These are phyloP conservation scores for Pteropus alecto DNA, from an alignment of 2,113 vertebrate species.

Conservation along the genomic window DNA sequence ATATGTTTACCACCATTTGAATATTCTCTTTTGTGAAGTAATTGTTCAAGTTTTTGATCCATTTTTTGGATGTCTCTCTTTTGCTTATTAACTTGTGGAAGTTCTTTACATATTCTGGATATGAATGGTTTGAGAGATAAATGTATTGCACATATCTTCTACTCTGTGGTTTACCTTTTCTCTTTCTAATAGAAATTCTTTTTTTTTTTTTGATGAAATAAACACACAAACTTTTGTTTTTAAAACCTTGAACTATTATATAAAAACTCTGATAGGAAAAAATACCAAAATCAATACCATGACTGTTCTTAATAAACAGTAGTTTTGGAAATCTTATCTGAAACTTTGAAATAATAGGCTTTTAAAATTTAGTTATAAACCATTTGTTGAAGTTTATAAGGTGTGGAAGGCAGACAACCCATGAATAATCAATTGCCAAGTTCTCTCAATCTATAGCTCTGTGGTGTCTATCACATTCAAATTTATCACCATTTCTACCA, in stretches of 20 bases:
- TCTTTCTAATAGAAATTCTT: not conserved
- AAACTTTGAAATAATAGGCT: not conserved
- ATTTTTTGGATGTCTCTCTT: not conserved
- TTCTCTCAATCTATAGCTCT: not conserved
- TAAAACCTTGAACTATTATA: not conserved
- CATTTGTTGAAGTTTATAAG: not conserved
- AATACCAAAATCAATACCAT: not conserved
- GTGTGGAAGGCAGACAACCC: not conserved
- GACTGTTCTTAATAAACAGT: not conserved
- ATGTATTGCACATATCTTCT: not conserved
- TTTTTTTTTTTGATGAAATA: too few relatives aligned
- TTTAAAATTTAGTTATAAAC: not conserved
- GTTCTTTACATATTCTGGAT: not conserved
- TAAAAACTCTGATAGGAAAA: not conserved
- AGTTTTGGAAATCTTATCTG: not conserved
- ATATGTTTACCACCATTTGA: not conserved
- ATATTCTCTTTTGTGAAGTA: not conserved
- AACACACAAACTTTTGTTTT: not conserved
- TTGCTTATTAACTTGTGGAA: not conserved
- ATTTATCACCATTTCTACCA: not conserved
- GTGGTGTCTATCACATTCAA: accelerated
- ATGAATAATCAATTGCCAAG: not conserved
- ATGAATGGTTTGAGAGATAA: not conserved
- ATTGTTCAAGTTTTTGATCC: not conserved
- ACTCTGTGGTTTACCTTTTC: not conserved